Percentiles rank a stretch among this genome's conserved stretches.
These are phyloP conservation scores for Ditula angustiorana DNA, from an alignment of 2,888 invertebrate species.

Conservation along the genomic window DNA sequence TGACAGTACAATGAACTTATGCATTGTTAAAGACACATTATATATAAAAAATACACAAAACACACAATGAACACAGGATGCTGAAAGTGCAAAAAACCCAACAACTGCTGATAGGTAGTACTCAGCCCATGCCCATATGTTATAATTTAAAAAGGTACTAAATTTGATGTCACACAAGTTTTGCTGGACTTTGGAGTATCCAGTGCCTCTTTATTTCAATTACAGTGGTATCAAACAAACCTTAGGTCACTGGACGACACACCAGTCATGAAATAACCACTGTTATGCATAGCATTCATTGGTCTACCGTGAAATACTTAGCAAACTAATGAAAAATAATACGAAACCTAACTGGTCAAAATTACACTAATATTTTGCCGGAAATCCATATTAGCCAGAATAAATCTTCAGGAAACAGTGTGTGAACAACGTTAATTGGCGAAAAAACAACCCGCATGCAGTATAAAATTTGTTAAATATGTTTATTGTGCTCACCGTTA, in stretches of 20 bases:
- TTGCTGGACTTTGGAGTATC: background rate
- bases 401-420: background rate
- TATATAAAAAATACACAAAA: no score
- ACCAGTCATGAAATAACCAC: background rate
- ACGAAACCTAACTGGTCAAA: background rate
- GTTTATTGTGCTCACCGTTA: conserved; percentile 62
- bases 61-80: no score
- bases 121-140: no score
- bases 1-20: no score
- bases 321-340: background rate
- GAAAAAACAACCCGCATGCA: background rate
- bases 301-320: background rate
- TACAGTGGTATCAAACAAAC: background rate
- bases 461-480: conserved; percentile 25
- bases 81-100: no score
- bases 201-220: background rate
- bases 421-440: background rate
- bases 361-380: background rate
- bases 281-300: background rate
- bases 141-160: no score
- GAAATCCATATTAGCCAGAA: background rate
- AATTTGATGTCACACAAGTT: background rate
- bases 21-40: no score
- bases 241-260: background rate
- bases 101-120: no score